Evolutionary conservation across 2,113 vertebrate genomes (phyloP), one percentile per base, ranked within the genome.

Genomic region (Saccopteryx leptura): DNA sequence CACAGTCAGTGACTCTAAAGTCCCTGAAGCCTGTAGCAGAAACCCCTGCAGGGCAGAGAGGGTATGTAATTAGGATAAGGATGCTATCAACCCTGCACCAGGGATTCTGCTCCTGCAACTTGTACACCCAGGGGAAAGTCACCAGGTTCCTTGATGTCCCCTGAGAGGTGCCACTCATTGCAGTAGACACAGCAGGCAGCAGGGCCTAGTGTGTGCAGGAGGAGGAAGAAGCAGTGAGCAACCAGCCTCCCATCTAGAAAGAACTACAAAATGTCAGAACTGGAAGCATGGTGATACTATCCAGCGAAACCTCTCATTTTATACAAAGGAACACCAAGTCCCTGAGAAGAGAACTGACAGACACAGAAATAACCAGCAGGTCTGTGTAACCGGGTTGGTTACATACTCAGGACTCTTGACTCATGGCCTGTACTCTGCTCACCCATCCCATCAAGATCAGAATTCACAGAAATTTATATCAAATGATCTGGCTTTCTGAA

Each of bases 401-500:
- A 63, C 66, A 46, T 10, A 81, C 14, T 26, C 76, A 81, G 60
- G 58, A 31, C 54, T 39, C 28, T 8, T 9, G 2, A 68, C 9
- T 80, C 75, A 60, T 11, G 28, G 58, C 13, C 56, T 66, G 2
- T n/a, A n/a, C 19, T 85, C 33, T 76, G 71, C 14, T 91, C 21
- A 58, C 11, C 11, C 18, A 83, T 2, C 1, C 33, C 15, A n/a
- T n/a, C 24, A 84, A 84, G 65, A 61, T n/a, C 28, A 76, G 24
- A 65, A 14, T 74, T 85, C 33, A 46, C 1, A 69, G 60, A 96
- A 74, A 83, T n/a, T 19, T 61, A 15, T 6, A 10, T 78, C 26
- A 76, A 79, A 69, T 72, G 28, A 79, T 28, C 60, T 75, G 61
- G n/a, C 50, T 88, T 97, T 74, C 72, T 85, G 28, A 90, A 89